Evolutionary conservation across 1,140 invertebrate genomes (phyloP), one percentile per base, ranked within the genome.

Genomic region (Luehdorfia chinensis): DNA sequence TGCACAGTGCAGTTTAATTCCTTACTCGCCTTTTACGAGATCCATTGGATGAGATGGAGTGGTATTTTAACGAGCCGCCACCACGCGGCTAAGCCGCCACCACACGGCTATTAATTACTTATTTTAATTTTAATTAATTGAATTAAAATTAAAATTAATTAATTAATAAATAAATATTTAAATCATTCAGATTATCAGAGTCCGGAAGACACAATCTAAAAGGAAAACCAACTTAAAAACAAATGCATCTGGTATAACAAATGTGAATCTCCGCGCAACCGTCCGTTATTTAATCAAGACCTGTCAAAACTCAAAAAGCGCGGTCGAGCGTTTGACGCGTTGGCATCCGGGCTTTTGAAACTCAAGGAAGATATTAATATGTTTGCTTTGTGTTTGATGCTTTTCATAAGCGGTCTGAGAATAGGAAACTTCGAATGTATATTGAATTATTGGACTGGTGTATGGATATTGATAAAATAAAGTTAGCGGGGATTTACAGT

Each of bases 131-230:
- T n/a, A n/a, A n/a, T n/a, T n/a, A n/a, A n/a, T n/a, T n/a, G n/a
- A n/a, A n/a, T n/a, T n/a, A n/a, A n/a, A n/a, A n/a, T n/a, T n/a
- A n/a, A n/a, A n/a, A n/a, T n/a, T n/a, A n/a, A n/a, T n/a, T n/a
- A n/a, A n/a, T n/a, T n/a, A n/a, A n/a, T n/a, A n/a, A n/a, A n/a
- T n/a, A n/a, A n/a, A n/a, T n/a, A n/a, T n/a, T n/a, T n/a, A n/a
- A n/a, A n/a, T n/a, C n/a, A n/a, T n/a, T n/a, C n/a, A n/a, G n/a
- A n/a, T n/a, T n/a, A n/a, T n/a, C n/a, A n/a, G n/a, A n/a, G n/a
- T n/a, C n/a, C n/a, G n/a, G n/a, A 27, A 9, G 15, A 27, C 41
- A 30, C 25, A 15, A 9, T 19, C 47, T 47, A 55, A 50, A 56
- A 56, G 44, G 33, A 36, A 34, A 25, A 12, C 21, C 6, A 47